Base-by-base conservation (phyloP, 2,797 vertebrate species). In the Rachycentron canadum region DNA sequence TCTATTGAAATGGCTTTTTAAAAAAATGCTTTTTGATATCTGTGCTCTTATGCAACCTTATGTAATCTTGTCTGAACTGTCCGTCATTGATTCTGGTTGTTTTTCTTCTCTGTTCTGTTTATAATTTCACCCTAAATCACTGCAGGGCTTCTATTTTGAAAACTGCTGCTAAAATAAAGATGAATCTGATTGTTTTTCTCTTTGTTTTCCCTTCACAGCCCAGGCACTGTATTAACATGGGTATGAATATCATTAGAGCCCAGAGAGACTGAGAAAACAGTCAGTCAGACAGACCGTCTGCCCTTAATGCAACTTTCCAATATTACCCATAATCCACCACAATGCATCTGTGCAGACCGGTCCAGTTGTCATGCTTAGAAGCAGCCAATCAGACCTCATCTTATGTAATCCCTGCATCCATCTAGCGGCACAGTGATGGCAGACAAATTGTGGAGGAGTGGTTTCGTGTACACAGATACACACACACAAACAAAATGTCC, bases 251-350 rank as follows among this genome's bases (percentile, higher is more conserved):
- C 69, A 68, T 45, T 23, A 63, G 13, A 72, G 75, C 60, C 38
- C 69, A 60, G 17, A 58, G 62, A 40, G 7, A n/a, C 57, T 61
- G 73, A 64, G 58, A 61, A 81, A 84, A 61, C 52, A 63, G n/a
- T 53, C 47, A 25, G 52, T 21, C 77, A 76, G 73, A 76, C 76
- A 63, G 50, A 53, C 73, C 25, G 84, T 67, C 78, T 76, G 69
- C 41, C 67, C 83, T 75, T 43, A 67, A 78, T 76, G 56, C 82
- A 82, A 74, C 82, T 79, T 82, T 86, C 78, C 67, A 70, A 79
- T 83, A 82, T 86, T 91, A 83, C 89, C 88, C 88, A 88, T 78
- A 93, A 92, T 91, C 89, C 91, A 69, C 53, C 2, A 0, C 69
- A 73, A 58, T 80, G 68, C 70, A 70, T 88, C 74, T 85, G 79